Evolutionary conservation across 2,113 vertebrate species (phyloP), one percentile per base, ranked within the genome.

Genomic region (Spilogale gracilis): DNA sequence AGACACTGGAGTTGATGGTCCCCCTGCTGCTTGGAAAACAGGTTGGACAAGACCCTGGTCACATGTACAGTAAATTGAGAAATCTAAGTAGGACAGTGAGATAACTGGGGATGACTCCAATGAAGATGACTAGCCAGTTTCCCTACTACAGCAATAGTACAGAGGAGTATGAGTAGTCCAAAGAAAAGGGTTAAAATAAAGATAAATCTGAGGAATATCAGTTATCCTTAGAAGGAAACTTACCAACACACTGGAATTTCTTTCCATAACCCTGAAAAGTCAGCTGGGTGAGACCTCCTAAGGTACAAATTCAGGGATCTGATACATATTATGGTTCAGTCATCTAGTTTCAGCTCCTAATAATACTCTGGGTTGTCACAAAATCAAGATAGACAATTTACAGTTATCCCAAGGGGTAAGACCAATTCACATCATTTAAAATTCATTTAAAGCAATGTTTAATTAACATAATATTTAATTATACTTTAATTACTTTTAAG

Each of bases 391-490:
- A 95, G 86, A 56, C 93, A 96, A 97, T 98, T 97, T 97, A 79
- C 45, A 83, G 86, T 89, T 91, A 86, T 97, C 94, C 85, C 96
- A 96, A 96, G 82, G 93, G 92, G 17, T 67, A 86, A 93, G 97
- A 86, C 48, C 67, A 97, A 97, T 97, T 94, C 61, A 65, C 45
- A 89, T 93, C n/a, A 96, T 95, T 97, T 96, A 86, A 96, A 97
- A 97, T 97, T 97, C 65, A 97, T 97, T 97, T 96, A 91, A 97
- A 96, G 45, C 17, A 89, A 97, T 97, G 95, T 96, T 98, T 97
- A 97, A 96, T 98, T 97, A 97, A 85, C 95, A 93, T 94, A 94
- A 97, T 97, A 95, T 98, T 98, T 97, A 93, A 97, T 98, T 98
- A 45, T 71, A 91, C 85, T 98, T 97, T 95, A 97, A 98, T 98